Evolutionary conservation across 1,140 invertebrate genomes (phyloP).

Genomic region (Antheraea mylitta): DNA sequence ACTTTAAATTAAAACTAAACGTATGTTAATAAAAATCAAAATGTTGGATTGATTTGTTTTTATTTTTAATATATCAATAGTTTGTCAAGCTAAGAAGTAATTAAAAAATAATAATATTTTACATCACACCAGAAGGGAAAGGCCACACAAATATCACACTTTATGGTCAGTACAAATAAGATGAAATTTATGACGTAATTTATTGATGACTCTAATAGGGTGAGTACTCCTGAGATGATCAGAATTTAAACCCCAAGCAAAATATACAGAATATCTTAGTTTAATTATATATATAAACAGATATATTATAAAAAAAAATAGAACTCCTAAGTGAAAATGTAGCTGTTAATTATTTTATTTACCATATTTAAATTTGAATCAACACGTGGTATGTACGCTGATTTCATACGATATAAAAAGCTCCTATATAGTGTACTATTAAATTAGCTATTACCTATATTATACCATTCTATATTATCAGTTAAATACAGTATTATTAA

Average conservation of each 20-base stretch:
- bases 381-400: not conserved
- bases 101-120: no score
- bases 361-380: not conserved
- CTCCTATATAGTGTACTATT: slow-evolving; percentile 63
- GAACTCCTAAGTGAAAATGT: not conserved
- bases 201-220: no score
- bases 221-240: no score
- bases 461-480: slow-evolving; percentile 58
- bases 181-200: no score
- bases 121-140: no score
- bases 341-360: not conserved
- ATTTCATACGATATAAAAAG: slow-evolving; percentile 43
- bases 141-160: no score
- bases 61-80: no score
- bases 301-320: not conserved
- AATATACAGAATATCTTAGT: slow-evolving; percentile 38
- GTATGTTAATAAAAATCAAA: no score
- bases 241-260: slow-evolving; percentile 20
- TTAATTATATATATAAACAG: slow-evolving; percentile 21
- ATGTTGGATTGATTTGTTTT: no score
- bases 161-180: no score
- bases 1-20: no score
- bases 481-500: slow-evolving; percentile 59
- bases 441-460: slow-evolving; percentile 68
- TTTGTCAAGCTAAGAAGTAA: no score